These are phyloP conservation scores for Drosophila neonasuta DNA, from an alignment of 2,888 invertebrate genomes.

Conservation along the genomic window DNA sequence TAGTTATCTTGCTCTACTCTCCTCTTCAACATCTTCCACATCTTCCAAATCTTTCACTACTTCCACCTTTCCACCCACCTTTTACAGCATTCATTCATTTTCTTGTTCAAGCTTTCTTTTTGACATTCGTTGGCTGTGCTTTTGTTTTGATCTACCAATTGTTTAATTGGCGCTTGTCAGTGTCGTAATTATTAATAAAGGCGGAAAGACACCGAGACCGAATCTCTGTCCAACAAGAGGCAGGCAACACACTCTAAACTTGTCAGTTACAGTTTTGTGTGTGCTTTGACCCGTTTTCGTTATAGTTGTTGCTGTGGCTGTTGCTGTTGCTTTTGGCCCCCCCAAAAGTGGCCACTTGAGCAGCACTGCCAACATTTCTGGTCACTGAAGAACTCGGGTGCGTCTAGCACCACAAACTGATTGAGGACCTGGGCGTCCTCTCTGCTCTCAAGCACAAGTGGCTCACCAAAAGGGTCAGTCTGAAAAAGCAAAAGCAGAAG, in stretches of 20 bases:
- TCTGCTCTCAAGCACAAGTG: conserved; percentile 70
- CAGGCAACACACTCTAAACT: conserved; percentile 31
- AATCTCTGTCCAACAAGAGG: background rate
- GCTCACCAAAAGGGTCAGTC: conserved; percentile 31
- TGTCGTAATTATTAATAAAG: conserved; percentile 56
- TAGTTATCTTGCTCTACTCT: conserved; percentile 37
- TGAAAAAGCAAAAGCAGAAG: conserved; percentile 14
- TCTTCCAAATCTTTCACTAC: conserved; percentile 26
- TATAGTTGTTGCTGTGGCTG: background rate
- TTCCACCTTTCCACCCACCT: conserved; percentile 13
- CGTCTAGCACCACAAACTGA: conserved; percentile 42
- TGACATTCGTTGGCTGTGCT: conserved; percentile 12
- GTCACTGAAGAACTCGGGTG: conserved; percentile 44
- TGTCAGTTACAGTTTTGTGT: conserved; percentile 43
- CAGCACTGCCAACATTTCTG: conserved; percentile 72
- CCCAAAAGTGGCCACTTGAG: conserved; percentile 61
- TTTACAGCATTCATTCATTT: conserved; percentile 13
- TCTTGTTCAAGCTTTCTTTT: conserved; percentile 32
- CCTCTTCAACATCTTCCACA: conserved; percentile 50
- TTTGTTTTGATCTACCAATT: conserved; percentile 23
- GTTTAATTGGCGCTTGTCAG: conserved; percentile 64
- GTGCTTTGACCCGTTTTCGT: conserved; percentile 18
- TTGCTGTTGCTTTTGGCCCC: background rate
- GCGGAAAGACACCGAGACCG: background rate
- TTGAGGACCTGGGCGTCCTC: conserved; percentile 60